Evolutionary conservation across 1,140 invertebrate genomes (phyloP), one percentile per base, ranked within the genome.

Genomic region (Dolichoris vasculosae): DNA sequence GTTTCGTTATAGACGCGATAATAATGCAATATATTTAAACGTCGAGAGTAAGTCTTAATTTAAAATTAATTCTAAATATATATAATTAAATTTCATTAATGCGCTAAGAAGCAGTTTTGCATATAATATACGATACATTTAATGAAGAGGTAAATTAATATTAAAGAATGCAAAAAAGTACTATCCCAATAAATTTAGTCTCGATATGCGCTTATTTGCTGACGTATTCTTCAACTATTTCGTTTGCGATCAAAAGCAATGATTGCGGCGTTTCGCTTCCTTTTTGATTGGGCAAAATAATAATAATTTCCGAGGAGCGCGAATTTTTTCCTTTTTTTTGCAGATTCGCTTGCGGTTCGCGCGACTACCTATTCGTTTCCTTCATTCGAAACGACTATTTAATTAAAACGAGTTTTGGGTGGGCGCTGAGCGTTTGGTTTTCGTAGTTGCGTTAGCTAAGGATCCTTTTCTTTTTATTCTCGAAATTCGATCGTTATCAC

Each of bases 341-440:
- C 51, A 63, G 48, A 63, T 76, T 82, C 8, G 30, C 51, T 71
- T 1, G 20, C 32, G 55, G 43, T 64, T 69, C 8, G 79, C 46
- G 78, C 67, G 48, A 63, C n/a, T 85, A 46, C 51, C 81, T 83
- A 73, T 80, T 79, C 67, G 38, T 78, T 82, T 83, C 76, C 38
- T 83, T 86, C 85, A 83, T 73, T 83, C 51, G 69, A 55, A 86
- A 86, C 63, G 82, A 78, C 77, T 81, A 86, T 86, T 86, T 84
- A 86, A 86, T 86, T 86, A 86, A 86, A 86, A 86, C 82, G 71
- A 84, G 82, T 86, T 86, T 86, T 78, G 77, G 86, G 77, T 82
- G 86, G 86, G 67, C 86, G 82, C 67, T 64, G 76, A 67, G 38
- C 23, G n/a, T 46, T 77, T 51, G 38, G 32, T 38, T 78, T 71